Evolutionary conservation across 1,140 invertebrate genomes (phyloP).

Genomic region (Aethina tumida): DNA sequence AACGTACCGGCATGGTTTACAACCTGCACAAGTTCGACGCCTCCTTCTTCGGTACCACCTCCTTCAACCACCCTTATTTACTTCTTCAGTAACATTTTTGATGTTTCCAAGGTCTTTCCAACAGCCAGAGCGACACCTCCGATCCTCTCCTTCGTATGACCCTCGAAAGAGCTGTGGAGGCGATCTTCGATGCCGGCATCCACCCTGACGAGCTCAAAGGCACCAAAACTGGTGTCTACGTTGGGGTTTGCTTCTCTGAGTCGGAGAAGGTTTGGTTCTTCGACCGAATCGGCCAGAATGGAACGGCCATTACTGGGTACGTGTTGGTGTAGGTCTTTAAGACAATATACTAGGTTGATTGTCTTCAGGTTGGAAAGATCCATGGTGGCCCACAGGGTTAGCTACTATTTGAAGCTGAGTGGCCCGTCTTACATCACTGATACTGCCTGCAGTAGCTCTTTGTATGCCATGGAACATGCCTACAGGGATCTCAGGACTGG

Average conservation of each 20-base stretch:
- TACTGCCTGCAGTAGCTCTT: slow-evolving; percentile 83
- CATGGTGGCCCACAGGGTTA: slow-evolving; percentile 87
- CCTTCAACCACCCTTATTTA: no score
- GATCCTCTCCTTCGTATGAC: slow-evolving; percentile 81
- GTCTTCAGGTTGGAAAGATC: slow-evolving; percentile 64
- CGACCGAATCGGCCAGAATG: slow-evolving; percentile 46
- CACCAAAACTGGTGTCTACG: slow-evolving; percentile 70
- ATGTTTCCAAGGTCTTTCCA: slow-evolving; percentile 59
- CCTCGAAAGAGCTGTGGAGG: slow-evolving; percentile 76
- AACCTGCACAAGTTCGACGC: slow-evolving; percentile 75
- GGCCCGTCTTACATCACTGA: slow-evolving; percentile 79
- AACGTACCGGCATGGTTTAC: slow-evolving; percentile 68
- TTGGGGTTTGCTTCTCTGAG: slow-evolving; percentile 72
- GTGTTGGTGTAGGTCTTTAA: slow-evolving; percentile 15
- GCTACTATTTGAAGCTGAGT: slow-evolving; percentile 57
- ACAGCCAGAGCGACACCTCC: slow-evolving; percentile 75
- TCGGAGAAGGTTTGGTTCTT: slow-evolving; percentile 61
- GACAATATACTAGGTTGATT: neutral
- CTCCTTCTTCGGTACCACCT: slow-evolving; percentile 59
- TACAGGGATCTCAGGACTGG: slow-evolving; percentile 64
- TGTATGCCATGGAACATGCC: slow-evolving; percentile 76
- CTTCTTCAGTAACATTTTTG: no score
- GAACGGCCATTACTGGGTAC: slow-evolving; percentile 64
- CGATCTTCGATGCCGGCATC: slow-evolving; percentile 78
- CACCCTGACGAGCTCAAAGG: slow-evolving; percentile 50